These are phyloP conservation scores for Epinephelus coioides DNA, from an alignment of 2,797 vertebrate genomes.

Conservation along the genomic window DNA sequence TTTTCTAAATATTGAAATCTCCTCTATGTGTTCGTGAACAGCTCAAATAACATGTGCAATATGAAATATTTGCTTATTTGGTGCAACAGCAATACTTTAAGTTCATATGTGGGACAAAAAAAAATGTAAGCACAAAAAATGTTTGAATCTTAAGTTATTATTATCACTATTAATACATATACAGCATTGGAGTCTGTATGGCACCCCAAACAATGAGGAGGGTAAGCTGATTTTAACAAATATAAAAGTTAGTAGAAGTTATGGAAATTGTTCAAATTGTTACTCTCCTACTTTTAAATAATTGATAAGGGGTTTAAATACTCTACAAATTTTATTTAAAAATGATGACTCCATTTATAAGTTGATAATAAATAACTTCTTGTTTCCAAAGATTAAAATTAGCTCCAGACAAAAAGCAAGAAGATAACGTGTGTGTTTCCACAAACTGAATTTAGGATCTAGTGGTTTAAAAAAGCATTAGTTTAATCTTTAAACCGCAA, in stretches of 20 bases:
- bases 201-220: not conserved
- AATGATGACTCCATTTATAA: not conserved
- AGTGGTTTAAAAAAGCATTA: not conserved
- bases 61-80: not conserved
- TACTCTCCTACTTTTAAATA: not conserved
- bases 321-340: not conserved
- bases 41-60: not conserved
- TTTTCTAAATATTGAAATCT: too few species aligned
- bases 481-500: constrained; percentile 5
- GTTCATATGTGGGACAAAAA: not conserved
- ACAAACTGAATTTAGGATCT: not conserved
- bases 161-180: not conserved
- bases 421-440: not conserved
- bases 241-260: not conserved
- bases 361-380: not conserved
- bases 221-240: not conserved
- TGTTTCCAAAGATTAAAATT: not conserved
- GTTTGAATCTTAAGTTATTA: not conserved
- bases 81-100: not conserved
- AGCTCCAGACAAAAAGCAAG: not conserved
- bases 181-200: not conserved
- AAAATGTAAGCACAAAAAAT: not conserved
- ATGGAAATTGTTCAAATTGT: not conserved
- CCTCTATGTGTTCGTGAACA: not conserved
- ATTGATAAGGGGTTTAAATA: not conserved